Base-by-base conservation (phyloP, 2,797 vertebrate genomes). In the Channa striata region DNA sequence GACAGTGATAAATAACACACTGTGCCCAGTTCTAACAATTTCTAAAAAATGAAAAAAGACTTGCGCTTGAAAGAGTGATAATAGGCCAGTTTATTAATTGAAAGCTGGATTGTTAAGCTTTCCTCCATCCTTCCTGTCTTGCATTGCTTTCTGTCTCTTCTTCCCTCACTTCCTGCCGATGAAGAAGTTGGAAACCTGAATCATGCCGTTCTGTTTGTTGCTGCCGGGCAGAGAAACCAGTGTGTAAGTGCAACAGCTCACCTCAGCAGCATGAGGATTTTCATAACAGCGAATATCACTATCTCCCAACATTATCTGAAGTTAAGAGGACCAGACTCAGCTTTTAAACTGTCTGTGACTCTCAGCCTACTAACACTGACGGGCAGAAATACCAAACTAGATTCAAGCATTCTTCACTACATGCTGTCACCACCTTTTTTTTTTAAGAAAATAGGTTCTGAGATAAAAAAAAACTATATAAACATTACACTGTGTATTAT, bases 121-220 rank as follows among this genome's bases (percentile, higher is more conserved):
- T 56, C 5, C 21, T 52, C 46, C 48, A 74, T 77, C 68, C 46
- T 81, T 77, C 61, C 68, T 59, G 50, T 63, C 54, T 61, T 82
- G 42, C 56, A 17, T 4, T 72, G n/a, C 66, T 64, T 21, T 59
- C 42, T 19, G 5, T 62, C 37, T 73, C 37, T 72, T 50, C 60
- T 68, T 56, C 40, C n/a, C 56, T 80, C 19, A 64, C 66, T 64
- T 80, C 61, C 67, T 77, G 76, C 59, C 57, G 56, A 59, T 34
- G 75, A 59, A 68, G 83, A 87, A 86, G 85, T 82, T 78, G 65
- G 77, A 87, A 72, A 89, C 59, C 46, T 85, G 75, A 81, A 88
- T 77, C 77, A 74, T 77, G 73, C 67, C 66, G 4, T 61, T 80
- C 73, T 86, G 85, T 72, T 80, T 79, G 65, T 84, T 51, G 54